These are phyloP conservation scores for Ophthalmolycus amberensis DNA, from an alignment of 2,113 vertebrate species.

Conservation along the genomic window DNA sequence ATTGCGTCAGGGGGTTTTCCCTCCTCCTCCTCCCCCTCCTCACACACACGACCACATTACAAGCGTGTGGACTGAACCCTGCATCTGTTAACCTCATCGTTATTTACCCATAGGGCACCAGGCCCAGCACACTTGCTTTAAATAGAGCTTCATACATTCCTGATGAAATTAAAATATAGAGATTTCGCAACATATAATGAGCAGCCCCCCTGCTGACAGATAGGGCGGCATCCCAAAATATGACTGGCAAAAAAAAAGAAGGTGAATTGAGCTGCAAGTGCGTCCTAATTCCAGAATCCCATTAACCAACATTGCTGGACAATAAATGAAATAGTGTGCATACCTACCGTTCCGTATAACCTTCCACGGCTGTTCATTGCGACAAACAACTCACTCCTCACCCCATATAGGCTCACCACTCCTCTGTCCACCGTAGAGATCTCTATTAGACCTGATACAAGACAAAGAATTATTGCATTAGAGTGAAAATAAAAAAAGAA, in stretches of 20 bases:
- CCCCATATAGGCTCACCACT: slow-evolving; percentile 93
- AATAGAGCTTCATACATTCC: slow-evolving; percentile 64
- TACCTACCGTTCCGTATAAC: slow-evolving; percentile 94
- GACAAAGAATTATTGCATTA: slow-evolving; percentile 54
- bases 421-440: slow-evolving; percentile 96
- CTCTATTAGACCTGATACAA: slow-evolving; percentile 90
- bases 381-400: slow-evolving; percentile 90
- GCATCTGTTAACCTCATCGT: slow-evolving; percentile 76
- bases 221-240: slow-evolving; percentile 24
- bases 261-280: slow-evolving; percentile 11
- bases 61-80: slow-evolving; percentile 36
- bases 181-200: slow-evolving; percentile 13
- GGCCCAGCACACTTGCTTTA: slow-evolving; percentile 39
- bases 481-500: not conserved
- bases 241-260: slow-evolving; percentile 9
- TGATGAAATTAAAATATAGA: slow-evolving; percentile 54
- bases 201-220: slow-evolving; percentile 2
- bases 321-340: slow-evolving; percentile 68
- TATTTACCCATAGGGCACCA: slow-evolving; percentile 54
- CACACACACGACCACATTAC: slow-evolving; percentile 13
- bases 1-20: slow-evolving; percentile 54
- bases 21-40: not conserved
- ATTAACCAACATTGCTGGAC: slow-evolving; percentile 43
- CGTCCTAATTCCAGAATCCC: slow-evolving; percentile 32
- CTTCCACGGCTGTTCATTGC: slow-evolving; percentile 95